phyloP scores from a whole-genome alignment of 2,113 vertebrate genomes.

The Nerophis lumbriciformis region DNA sequence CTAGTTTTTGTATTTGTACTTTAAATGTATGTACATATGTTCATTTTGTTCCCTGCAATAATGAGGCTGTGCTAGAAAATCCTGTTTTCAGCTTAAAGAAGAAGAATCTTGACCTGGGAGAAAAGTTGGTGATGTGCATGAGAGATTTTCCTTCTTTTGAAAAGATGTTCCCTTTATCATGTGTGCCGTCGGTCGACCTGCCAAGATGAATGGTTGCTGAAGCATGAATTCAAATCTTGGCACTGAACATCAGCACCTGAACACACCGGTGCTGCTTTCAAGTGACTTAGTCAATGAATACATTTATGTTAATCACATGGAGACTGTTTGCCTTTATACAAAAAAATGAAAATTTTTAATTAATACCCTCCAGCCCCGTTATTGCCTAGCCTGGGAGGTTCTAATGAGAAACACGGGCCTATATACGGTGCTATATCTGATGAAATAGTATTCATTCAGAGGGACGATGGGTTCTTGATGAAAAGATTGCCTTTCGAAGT shows the following conservation, averaged over 20 bases:
- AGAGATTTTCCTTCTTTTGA: not conserved
- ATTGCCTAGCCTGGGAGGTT: not conserved
- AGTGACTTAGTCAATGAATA: not conserved
- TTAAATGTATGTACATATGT: not conserved
- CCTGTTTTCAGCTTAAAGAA: not conserved
- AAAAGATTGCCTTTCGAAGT: slow-evolving; percentile 39
- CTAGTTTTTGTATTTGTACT: too few relatives aligned
- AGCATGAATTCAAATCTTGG: slow-evolving; percentile 8
- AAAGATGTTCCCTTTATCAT: not conserved
- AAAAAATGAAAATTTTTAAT: not conserved
- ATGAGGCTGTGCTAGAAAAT: not conserved
- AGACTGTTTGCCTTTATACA: not conserved
- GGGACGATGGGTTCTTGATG: slow-evolving; percentile 25
- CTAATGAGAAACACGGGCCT: slow-evolving; percentile 9
- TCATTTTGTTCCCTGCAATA: not conserved
- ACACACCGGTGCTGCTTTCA: not conserved
- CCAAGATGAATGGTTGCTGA: slow-evolving; percentile 3
- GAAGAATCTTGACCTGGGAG: not conserved
- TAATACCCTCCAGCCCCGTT: not conserved
- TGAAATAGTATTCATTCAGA: slow-evolving; percentile 27
- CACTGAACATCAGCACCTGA: slow-evolving; percentile 1
- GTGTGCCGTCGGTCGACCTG: not conserved
- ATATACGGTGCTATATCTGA: slow-evolving; percentile 1
- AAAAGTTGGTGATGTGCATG: slow-evolving; percentile 1
- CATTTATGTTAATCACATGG: not conserved